These are phyloP conservation scores for Brassicogethes aeneus DNA, from an alignment of 2,888 invertebrate genomes.

Conservation along the genomic window DNA sequence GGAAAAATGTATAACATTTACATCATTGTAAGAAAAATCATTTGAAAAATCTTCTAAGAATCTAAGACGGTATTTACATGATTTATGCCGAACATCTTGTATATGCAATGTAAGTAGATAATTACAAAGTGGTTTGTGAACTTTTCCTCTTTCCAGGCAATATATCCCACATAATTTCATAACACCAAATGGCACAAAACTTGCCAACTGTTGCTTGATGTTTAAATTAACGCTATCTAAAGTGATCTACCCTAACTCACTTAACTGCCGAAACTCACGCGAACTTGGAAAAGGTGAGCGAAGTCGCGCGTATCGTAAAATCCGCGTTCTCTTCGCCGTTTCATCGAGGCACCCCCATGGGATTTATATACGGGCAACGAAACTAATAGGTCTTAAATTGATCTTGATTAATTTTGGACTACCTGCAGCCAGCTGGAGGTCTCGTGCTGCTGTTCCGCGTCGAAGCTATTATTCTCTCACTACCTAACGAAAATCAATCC, in stretches of 20 bases:
- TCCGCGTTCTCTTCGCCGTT: neutral
- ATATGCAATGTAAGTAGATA: too few relatives aligned
- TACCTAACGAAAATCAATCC: too few relatives aligned
- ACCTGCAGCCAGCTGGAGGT: constrained; percentile 37
- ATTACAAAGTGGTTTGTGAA: too few relatives aligned
- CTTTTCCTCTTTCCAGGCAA: too few relatives aligned
- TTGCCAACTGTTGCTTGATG: constrained; percentile 23
- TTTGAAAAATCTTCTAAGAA: too few relatives aligned
- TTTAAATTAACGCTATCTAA: constrained; percentile 22
- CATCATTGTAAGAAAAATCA: too few relatives aligned
- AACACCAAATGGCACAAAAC: too few relatives aligned
- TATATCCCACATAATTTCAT: too few relatives aligned
- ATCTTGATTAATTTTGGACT: constrained; percentile 40
- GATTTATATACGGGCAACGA: constrained; percentile 28
- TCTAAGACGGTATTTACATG: too few relatives aligned
- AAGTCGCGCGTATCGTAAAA: too few relatives aligned
- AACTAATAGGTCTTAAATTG: constrained; percentile 41
- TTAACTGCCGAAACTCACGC: neutral
- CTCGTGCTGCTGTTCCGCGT: neutral
- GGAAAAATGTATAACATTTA: too few relatives aligned
- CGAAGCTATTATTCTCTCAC: neutral
- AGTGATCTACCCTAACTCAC: constrained; percentile 16
- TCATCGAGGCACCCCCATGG: constrained; percentile 35
- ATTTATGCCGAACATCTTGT: too few relatives aligned
- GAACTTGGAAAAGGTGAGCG: neutral